phyloP scores from a whole-genome alignment of 2,113 vertebrate genomes.

The Xenopus laevis region DNA sequence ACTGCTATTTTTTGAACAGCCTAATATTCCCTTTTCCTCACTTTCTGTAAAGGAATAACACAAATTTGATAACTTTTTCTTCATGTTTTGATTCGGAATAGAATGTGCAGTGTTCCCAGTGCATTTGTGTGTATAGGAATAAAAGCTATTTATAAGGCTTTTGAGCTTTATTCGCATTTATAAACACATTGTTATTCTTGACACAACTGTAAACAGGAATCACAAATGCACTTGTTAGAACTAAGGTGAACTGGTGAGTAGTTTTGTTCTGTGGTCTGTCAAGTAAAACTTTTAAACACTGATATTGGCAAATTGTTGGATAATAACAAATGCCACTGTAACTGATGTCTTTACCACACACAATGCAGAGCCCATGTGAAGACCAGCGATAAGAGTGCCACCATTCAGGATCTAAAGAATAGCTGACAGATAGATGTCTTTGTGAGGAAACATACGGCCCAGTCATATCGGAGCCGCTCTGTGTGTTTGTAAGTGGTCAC shows the following conservation, averaged over 20 bases:
- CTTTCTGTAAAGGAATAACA: too few relatives aligned
- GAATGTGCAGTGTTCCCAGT: too few relatives aligned
- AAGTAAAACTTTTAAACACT: neutral
- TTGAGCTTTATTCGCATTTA: too few relatives aligned
- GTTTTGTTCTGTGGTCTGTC: too few relatives aligned
- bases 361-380: conserved; percentile 4
- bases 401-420: neutral
- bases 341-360: neutral
- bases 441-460: rapidly evolving
- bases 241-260: neutral
- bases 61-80: too few relatives aligned
- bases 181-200: too few relatives aligned
- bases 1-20: too few relatives aligned
- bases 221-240: neutral
- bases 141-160: too few relatives aligned
- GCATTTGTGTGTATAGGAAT: too few relatives aligned
- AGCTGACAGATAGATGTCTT: neutral
- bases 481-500: neutral
- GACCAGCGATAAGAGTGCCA: conserved; percentile 38
- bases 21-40: too few relatives aligned
- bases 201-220: neutral
- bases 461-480: conserved; percentile 10
- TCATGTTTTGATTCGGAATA: too few relatives aligned
- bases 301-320: neutral
- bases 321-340: neutral